Evolutionary conservation across 2,888 invertebrate species (phyloP).

Genomic region (Epiblema foenella): DNA sequence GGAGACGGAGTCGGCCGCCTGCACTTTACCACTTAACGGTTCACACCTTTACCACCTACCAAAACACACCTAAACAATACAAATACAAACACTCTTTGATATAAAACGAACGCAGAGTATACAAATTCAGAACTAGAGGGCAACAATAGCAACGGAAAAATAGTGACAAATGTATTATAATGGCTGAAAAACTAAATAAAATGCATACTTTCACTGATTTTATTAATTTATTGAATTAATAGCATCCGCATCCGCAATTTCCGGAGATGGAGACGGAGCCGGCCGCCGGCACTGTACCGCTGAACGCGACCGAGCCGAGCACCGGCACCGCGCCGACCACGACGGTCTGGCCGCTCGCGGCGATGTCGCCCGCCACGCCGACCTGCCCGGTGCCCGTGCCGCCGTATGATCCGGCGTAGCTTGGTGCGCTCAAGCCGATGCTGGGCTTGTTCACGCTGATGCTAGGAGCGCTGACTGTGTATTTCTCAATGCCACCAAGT

Average conservation of each 20-base stretch:
- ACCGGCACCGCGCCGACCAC: conserved; percentile 44
- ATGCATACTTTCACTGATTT: not conserved
- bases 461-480: not conserved
- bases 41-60: too few relatives aligned
- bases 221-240: not conserved
- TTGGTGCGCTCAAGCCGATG: conserved; percentile 12
- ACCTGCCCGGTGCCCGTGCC: conserved; percentile 54
- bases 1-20: conserved; percentile 21
- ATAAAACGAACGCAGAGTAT: too few relatives aligned
- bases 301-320: conserved; percentile 31
- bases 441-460: not conserved
- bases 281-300: conserved; percentile 22
- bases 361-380: conserved; percentile 14
- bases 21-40: conserved; percentile 17
- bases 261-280: conserved; percentile 35
- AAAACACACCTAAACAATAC: too few relatives aligned
- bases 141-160: too few relatives aligned
- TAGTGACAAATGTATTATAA: too few relatives aligned
- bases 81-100: too few relatives aligned
- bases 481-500: not conserved
- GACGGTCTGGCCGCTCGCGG: conserved; percentile 44
- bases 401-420: conserved; percentile 46
- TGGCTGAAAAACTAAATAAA: too few relatives aligned
- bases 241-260: conserved; percentile 30
- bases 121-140: too few relatives aligned